Conservation (phyloP, 2,113 vertebrate species). For the Neopipo cinnamomea region DNA sequence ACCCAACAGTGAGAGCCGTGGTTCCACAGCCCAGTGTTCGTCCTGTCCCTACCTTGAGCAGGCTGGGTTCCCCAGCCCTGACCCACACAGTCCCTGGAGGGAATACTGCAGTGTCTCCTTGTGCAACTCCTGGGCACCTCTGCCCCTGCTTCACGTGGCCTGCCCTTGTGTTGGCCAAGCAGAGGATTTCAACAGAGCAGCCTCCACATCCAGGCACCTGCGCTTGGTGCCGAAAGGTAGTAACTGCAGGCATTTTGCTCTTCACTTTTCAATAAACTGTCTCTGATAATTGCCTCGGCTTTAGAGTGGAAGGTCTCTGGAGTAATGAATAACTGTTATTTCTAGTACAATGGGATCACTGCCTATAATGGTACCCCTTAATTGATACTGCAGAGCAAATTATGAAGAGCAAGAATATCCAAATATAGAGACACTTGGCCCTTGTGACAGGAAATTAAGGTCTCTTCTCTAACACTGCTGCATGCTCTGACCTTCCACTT, state of each 20-base stretch:
- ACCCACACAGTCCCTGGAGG: background rate
- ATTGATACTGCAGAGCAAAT: slow-evolving; percentile 13
- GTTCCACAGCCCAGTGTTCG: background rate
- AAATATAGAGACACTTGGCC: slow-evolving; percentile 15
- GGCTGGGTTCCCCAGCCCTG: background rate
- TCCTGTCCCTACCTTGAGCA: accelerated
- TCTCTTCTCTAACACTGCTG: background rate
- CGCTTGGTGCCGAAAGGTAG: background rate
- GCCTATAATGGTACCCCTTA: slow-evolving; percentile 30
- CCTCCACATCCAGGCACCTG: background rate
- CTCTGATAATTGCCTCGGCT: slow-evolving; percentile 6
- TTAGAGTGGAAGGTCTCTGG: slow-evolving; percentile 5
- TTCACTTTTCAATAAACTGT: background rate
- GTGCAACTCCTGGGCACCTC: background rate
- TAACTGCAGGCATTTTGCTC: background rate
- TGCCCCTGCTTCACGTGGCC: background rate
- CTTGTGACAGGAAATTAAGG: slow-evolving; percentile 45
- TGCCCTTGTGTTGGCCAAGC: background rate
- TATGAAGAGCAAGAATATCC: background rate
- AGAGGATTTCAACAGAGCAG: background rate
- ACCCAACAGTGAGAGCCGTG: accelerated
- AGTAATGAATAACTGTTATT: slow-evolving; percentile 42
- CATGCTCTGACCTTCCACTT: background rate
- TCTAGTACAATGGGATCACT: slow-evolving; percentile 18
- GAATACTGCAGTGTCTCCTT: background rate